Percentiles rank a stretch among this genome's conserved stretches.
These are phyloP conservation scores for Zhuqinia jingwanae DNA, from an alignment of 2,888 invertebrate genomes.

Conservation along the genomic window DNA sequence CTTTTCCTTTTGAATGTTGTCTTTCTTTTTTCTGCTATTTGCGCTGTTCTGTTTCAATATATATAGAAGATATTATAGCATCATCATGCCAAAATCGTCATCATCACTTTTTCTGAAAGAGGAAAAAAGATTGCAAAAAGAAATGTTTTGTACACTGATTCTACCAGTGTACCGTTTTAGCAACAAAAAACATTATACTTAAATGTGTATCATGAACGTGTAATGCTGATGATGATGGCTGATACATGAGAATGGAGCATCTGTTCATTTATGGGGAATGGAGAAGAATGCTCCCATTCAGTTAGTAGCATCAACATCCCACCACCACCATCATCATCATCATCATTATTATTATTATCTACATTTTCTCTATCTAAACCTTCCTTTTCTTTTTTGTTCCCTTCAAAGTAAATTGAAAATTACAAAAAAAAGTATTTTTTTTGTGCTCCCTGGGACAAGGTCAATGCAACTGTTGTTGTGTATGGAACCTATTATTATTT, in stretches of 20 bases:
- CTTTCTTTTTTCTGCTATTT: neutral
- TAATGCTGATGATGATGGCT: no score
- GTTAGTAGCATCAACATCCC: neutral
- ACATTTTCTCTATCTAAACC: neutral
- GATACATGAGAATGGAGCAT: conserved; percentile 14
- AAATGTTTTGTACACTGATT: no score
- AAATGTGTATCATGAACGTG: no score
- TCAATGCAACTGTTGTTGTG: conserved; percentile 33
- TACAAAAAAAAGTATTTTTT: no score
- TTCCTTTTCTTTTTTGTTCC: neutral
- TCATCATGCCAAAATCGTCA: conserved; percentile 3
- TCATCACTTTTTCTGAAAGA: conserved; percentile 5
- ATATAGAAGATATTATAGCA: neutral
- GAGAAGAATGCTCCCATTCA: conserved; percentile 31
- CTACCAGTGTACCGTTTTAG: no score
- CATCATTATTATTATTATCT: conserved; percentile 21
- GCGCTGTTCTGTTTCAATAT: neutral
- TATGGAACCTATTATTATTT: no score
- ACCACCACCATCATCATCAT: neutral
- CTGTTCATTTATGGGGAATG: conserved; percentile 15
- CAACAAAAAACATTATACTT: no score
- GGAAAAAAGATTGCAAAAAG: neutral
- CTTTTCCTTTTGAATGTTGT: conserved; percentile 1
- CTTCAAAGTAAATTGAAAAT: no score
- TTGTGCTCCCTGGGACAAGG: conserved; percentile 22